phyloP scores from a whole-genome alignment of 2,797 vertebrate genomes.

The Labeo calbasu region DNA sequence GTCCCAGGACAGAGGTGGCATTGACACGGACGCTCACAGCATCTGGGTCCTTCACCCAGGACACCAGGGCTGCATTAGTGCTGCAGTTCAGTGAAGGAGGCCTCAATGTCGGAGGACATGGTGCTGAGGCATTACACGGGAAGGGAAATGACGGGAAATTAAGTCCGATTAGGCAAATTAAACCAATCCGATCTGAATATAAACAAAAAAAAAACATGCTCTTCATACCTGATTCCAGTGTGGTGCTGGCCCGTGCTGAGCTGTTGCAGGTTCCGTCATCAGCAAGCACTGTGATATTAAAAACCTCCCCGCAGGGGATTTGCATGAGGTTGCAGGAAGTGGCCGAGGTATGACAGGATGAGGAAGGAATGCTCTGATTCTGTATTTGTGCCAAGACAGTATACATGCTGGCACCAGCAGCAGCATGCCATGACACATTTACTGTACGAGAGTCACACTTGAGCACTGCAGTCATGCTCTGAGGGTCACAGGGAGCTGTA shows the following conservation, averaged over 20 bases:
- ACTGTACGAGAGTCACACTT: constrained; percentile 66
- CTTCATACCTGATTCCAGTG: constrained; percentile 73
- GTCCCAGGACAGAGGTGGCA: constrained; percentile 64
- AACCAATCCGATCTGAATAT: neutral
- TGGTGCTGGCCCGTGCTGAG: constrained; percentile 60
- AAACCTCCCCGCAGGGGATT: constrained; percentile 74
- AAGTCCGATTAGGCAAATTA: neutral
- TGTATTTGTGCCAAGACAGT: constrained; percentile 67
- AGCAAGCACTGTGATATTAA: constrained; percentile 73
- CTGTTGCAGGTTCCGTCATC: constrained; percentile 75
- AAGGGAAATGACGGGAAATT: neutral
- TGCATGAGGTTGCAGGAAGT: constrained; percentile 69
- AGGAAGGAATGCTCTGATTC: constrained; percentile 12
- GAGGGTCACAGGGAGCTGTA: constrained; percentile 76
- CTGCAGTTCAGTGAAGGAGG: constrained; percentile 64
- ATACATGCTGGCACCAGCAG: constrained; percentile 69
- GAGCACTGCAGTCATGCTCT: constrained; percentile 61
- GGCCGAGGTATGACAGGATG: constrained; percentile 62
- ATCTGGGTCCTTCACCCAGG: constrained; percentile 66
- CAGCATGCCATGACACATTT: constrained; percentile 71
- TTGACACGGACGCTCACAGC: constrained; percentile 62
- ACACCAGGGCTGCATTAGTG: constrained; percentile 64
- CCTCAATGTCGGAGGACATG: constrained; percentile 73
- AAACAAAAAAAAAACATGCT: neutral
- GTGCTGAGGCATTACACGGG: constrained; percentile 64